Base-by-base conservation (phyloP, 2,797 vertebrate genomes). In the Cyprinella venusta region DNA sequence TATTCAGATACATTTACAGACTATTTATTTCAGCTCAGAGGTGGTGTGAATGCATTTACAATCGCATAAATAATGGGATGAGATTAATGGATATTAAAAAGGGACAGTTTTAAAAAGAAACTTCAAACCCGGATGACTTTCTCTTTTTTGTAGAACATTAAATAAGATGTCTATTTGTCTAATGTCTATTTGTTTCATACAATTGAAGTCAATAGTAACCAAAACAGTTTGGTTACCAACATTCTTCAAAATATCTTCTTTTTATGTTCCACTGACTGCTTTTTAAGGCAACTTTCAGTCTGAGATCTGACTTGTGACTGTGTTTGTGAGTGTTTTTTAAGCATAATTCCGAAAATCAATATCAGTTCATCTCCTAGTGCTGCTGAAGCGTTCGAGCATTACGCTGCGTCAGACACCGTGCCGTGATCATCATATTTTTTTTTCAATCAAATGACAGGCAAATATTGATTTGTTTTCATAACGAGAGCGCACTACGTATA, bases 401-500 rank as follows among this genome's bases (percentile, higher is more conserved):
- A 63, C 48, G 24, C 26, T 48, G 67, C 21, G 2, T 56, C 65
- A 78, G 65, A 67, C 50, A 8, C 75, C 40, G 12, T 70, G 69
- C 54, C 38, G 65, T 18, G 52, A 67, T 77, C 74, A 38, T 68
- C 68, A 24, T 0, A 1, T 42, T 70, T 56, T 63, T 63, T 19
- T 70, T 76, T 36, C 1, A 72, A 63, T 72, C 68, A 16, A 40
- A 84, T 68, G 74, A 82, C 76, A 72, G 52, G 56, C 61, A 86
- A 87, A 45, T 82, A 88, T 88, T 80, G 84, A 86, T 88, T 81
- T 76, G 76, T 75, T 87, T 82, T 88, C 85, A 54, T 38, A 38
- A 76, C 78, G 82, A 63, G 33, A 54, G 15, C 30, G 18, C 79
- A 76, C 65, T 75, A 45, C 50, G 64, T 7, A 77, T 67, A 82